Evolutionary conservation across 2,113 vertebrate species (phyloP).

Genomic region (Amphiprion percula): DNA sequence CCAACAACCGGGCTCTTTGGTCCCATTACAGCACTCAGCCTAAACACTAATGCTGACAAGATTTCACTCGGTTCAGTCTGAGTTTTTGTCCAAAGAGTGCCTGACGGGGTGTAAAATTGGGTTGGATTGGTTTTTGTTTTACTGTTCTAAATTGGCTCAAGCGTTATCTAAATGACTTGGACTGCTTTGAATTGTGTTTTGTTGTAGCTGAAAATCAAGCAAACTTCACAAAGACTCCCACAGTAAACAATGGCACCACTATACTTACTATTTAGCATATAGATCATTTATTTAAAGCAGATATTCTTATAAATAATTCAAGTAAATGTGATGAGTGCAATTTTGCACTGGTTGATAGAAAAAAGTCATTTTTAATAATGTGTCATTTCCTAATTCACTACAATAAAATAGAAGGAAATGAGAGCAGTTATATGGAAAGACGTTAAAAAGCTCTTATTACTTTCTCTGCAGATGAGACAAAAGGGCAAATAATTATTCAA

Average conservation of each 20-base stretch:
- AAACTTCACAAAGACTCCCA: not conserved
- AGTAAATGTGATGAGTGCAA: not conserved
- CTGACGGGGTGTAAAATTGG: constrained; percentile 21
- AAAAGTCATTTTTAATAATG: too few relatives aligned
- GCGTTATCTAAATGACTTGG: not conserved
- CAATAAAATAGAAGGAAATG: not conserved
- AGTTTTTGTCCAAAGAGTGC: constrained; percentile 7
- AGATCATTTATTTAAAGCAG: not conserved
- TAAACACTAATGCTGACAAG: not conserved
- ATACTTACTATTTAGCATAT: not conserved
- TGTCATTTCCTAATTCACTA: not conserved
- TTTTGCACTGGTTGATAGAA: not conserved
- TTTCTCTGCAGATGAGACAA: not conserved
- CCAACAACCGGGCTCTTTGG: not conserved
- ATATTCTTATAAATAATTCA: not conserved
- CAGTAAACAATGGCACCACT: not conserved
- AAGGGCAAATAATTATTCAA: constrained; percentile 13
- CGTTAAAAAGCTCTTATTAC: constrained; percentile 1
- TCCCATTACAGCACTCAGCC: not conserved
- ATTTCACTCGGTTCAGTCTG: constrained; percentile 21
- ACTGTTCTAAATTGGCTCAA: not conserved
- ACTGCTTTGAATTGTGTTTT: constrained; percentile 25
- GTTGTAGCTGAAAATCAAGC: not conserved
- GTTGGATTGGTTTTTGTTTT: constrained; percentile 12
- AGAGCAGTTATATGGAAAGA: not conserved